Evolutionary conservation across 2,888 invertebrate species (phyloP).

Genomic region (Pecten maximus): DNA sequence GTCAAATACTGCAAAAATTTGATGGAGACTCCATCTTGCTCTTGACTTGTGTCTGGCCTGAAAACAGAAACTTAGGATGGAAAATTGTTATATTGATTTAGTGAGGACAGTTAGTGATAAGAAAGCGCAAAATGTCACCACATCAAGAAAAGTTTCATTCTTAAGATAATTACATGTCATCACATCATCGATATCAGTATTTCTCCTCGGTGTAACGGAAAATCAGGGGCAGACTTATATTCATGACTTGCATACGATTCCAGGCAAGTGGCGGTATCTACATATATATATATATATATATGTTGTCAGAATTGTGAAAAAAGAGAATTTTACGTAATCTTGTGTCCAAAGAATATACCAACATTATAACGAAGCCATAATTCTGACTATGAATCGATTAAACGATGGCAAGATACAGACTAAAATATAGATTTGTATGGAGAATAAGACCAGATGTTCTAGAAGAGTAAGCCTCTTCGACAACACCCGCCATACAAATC

Average conservation of each 20-base stretch:
- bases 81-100: conserved; percentile 28
- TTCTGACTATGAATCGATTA: no score
- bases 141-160: conserved; percentile 16
- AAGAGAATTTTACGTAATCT: background rate
- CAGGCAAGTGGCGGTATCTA: background rate
- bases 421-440: no score
- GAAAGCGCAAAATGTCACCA: conserved; percentile 9
- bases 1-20: conserved; percentile 20
- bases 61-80: background rate
- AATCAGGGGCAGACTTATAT: background rate
- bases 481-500: no score
- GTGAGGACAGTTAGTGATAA: conserved; percentile 7
- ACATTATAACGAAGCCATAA: no score
- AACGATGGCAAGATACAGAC: no score
- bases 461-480: no score
- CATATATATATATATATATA: background rate
- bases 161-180: background rate
- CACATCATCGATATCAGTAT: background rate
- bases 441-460: no score
- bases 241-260: background rate
- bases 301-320: background rate
- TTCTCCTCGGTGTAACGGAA: background rate
- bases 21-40: conserved; percentile 20
- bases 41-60: conserved; percentile 4
- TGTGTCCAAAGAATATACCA: background rate